Base-by-base conservation (phyloP, 53 echinoderm and acorn worm genomes). In the Holothuria leucospilota region DNA sequence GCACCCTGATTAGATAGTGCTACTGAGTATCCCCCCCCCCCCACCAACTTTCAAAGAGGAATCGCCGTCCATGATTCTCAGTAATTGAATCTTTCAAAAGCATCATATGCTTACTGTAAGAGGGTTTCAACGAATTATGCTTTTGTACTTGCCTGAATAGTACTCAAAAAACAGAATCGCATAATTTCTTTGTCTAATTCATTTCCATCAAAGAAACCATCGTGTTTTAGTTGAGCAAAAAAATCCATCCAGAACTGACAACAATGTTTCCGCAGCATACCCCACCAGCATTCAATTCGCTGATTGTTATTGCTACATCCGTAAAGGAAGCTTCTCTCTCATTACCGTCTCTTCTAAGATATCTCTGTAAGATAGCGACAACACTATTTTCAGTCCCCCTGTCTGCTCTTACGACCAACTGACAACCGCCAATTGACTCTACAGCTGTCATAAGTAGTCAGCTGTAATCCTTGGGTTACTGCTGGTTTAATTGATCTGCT, bases 221-320 rank as follows among this genome's bases (percentile, higher is more conserved):
- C 63, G n/a, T 85, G 49, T 70, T 79, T 24, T 69, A 72, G 5
- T 2, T 88, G 21, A 30, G n/a, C 11, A 28, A 92, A 92, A 1
- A 89, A 14, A 67, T 86, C 58, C 73, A 92, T 85, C 92, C 92
- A 92, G 74, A 85, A 89, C 51, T 92, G 92, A 25, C 68, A 11
- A 40, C 92, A 89, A 58, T 91, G 84, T n/a, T 87, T 84, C 60
- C 91, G 74, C 1, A 87, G 69, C 12, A 91, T 70, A 46, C 92
- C 59, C 92, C 92, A 92, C 92, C 92, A 92, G 24, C 85, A 21
- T 71, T 92, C 92, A 21, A 92, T 92, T 70, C 92, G 29, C 51
- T 92, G 92, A 56, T 88, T 88, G 56, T 63, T 63, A 21, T 71
- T 40, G 52, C 92, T 89, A 6, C 69, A 53, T 10, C 86, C 92